Conservation (phyloP, 2,113 vertebrate genomes). For the Tachuris rubrigastra region DNA sequence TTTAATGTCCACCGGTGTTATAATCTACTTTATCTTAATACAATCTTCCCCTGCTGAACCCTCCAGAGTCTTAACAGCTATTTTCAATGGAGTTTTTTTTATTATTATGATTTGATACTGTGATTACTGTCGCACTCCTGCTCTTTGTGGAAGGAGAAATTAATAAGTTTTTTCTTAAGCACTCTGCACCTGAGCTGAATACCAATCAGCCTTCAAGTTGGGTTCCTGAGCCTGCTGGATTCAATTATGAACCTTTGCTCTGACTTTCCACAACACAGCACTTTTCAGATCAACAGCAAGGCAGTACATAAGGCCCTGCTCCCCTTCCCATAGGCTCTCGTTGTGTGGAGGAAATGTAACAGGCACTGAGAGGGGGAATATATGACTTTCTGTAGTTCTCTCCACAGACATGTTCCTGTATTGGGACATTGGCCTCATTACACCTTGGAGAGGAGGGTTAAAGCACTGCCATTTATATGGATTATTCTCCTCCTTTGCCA, state of each 20-base stretch:
- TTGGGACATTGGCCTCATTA: neutral
- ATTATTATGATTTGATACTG: slow-evolving; percentile 69
- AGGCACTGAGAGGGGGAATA: neutral
- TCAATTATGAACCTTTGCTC: slow-evolving; percentile 29
- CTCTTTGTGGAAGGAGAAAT: slow-evolving; percentile 73
- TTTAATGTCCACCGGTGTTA: slow-evolving; percentile 54
- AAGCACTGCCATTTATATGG: neutral
- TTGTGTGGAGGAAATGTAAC: neutral
- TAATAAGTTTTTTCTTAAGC: slow-evolving; percentile 76
- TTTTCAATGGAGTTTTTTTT: slow-evolving; percentile 64
- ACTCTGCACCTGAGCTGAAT: slow-evolving; percentile 44
- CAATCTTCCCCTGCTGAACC: slow-evolving; percentile 71
- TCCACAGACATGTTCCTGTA: neutral
- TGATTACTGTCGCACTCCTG: slow-evolving; percentile 68
- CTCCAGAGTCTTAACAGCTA: slow-evolving; percentile 66
- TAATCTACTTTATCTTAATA: slow-evolving; percentile 79
- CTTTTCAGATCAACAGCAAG: neutral
- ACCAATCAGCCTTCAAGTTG: slow-evolving; percentile 29
- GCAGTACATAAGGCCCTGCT: neutral
- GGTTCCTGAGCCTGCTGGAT: neutral
- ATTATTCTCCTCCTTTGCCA: neutral
- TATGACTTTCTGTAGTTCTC: neutral
- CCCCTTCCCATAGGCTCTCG: neutral
- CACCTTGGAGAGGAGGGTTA: neutral
- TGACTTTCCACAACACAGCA: neutral